These are phyloP conservation scores for Gymnothorax javanicus DNA, from an alignment of 2,797 vertebrate genomes.

Conservation along the genomic window DNA sequence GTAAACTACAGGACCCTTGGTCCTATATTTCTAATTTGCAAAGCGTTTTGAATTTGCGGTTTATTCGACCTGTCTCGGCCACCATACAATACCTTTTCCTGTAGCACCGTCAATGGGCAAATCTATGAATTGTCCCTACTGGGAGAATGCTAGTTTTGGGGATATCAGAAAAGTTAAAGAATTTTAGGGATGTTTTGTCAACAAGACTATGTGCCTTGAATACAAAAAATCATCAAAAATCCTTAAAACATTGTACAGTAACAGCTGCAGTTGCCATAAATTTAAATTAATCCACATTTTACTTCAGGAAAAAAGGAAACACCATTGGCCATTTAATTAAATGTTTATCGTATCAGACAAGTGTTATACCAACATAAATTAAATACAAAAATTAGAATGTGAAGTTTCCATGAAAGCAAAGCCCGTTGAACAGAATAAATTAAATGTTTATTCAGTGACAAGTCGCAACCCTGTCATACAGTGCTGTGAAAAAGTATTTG, in stretches of 20 bases:
- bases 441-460: background rate
- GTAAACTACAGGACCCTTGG: too few species aligned
- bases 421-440: background rate
- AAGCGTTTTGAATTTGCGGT: too few species aligned
- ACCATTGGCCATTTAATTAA: conserved; percentile 1
- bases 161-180: background rate
- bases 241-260: background rate
- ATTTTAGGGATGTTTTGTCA: background rate
- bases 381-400: too few species aligned
- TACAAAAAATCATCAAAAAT: background rate
- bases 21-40: too few species aligned
- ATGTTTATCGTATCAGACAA: background rate
- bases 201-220: background rate
- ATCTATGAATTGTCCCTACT: too few species aligned
- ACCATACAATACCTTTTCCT: too few species aligned
- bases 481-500: too few species aligned
- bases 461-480: background rate
- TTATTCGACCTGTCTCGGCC: too few species aligned
- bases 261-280: background rate
- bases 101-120: too few species aligned
- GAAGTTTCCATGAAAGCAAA: background rate
- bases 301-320: background rate
- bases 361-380: background rate
- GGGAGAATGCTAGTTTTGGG: too few species aligned
- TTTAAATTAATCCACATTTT: background rate